Evolutionary conservation across 1,140 invertebrate genomes (phyloP).

Genomic region (Drosophila pallidifrons): DNA sequence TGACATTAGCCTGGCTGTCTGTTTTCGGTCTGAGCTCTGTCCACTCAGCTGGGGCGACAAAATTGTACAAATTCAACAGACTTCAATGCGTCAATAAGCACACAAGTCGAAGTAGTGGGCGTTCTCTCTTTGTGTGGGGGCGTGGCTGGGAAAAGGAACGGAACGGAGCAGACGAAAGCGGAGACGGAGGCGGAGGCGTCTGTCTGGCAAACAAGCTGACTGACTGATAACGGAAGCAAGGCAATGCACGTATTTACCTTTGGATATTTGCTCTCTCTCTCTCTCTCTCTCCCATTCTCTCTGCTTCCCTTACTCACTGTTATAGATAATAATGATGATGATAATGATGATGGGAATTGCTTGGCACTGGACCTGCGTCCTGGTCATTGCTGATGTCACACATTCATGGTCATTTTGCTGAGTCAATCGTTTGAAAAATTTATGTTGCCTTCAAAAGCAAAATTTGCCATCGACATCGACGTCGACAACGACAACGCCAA

Average conservation of each 20-base stretch:
- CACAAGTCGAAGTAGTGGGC: constrained; percentile 63
- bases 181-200: constrained; percentile 5
- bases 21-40: constrained; percentile 10
- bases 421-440: constrained; percentile 83
- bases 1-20: neutral
- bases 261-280: constrained; percentile 65
- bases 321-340: constrained; percentile 16
- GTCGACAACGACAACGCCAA: too few species aligned
- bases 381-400: constrained; percentile 75
- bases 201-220: constrained; percentile 77
- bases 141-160: constrained; percentile 14
- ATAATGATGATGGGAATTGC: constrained; percentile 35
- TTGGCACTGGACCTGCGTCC: neutral
- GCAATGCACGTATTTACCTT: constrained; percentile 81
- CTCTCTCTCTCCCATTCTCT: constrained; percentile 16
- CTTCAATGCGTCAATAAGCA: constrained; percentile 80
- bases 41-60: constrained; percentile 62
- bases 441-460: constrained; percentile 82
- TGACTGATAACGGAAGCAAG: constrained; percentile 80
- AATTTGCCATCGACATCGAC: constrained; percentile 66
- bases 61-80: constrained; percentile 77
- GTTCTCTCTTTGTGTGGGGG: constrained; percentile 35
- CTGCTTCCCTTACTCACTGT: constrained; percentile 16
- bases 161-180: neutral
- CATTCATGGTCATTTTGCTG: constrained; percentile 82